These are phyloP conservation scores for Beaufortia kweichowensis DNA, from an alignment of 2,113 vertebrate genomes.

Conservation along the genomic window DNA sequence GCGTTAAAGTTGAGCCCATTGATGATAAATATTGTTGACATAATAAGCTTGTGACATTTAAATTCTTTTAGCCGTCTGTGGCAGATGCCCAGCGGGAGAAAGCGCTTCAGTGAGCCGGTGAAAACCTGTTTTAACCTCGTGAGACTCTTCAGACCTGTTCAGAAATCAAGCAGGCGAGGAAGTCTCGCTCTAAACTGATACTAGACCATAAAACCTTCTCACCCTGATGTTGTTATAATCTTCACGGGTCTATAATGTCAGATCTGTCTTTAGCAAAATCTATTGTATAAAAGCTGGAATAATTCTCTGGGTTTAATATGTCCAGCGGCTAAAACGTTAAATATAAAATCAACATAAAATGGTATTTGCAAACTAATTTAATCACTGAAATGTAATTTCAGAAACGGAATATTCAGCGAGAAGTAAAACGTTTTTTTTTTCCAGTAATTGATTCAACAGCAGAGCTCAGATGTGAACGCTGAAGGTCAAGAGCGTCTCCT, in stretches of 20 bases:
- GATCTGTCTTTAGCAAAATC: background rate
- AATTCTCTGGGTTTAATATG: background rate
- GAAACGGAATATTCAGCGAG: no score
- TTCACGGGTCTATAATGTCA: background rate
- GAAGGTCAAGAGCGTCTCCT: no score
- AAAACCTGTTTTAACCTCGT: constrained; percentile 8
- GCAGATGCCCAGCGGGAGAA: constrained; percentile 9
- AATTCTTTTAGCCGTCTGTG: constrained; percentile 12
- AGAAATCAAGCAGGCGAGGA: constrained; percentile 5
- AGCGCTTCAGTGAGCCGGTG: constrained; percentile 3
- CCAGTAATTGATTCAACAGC: no score
- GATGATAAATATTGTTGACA: constrained; percentile 38
- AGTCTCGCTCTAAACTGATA: constrained; percentile 9
- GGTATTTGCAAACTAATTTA: background rate
- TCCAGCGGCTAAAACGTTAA: background rate
- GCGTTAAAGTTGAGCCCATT: constrained; percentile 16
- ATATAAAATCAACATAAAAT: background rate
- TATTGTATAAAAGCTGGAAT: background rate
- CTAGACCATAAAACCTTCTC: background rate
- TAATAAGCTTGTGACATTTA: constrained; percentile 57
- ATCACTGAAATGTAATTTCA: no score
- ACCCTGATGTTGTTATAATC: background rate
- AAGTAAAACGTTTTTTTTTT: no score
- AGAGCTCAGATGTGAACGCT: no score
- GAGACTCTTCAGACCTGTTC: constrained; percentile 24